Conservation (phyloP, 2,888 invertebrate species). For the Synanthedon andrenaeformis region DNA sequence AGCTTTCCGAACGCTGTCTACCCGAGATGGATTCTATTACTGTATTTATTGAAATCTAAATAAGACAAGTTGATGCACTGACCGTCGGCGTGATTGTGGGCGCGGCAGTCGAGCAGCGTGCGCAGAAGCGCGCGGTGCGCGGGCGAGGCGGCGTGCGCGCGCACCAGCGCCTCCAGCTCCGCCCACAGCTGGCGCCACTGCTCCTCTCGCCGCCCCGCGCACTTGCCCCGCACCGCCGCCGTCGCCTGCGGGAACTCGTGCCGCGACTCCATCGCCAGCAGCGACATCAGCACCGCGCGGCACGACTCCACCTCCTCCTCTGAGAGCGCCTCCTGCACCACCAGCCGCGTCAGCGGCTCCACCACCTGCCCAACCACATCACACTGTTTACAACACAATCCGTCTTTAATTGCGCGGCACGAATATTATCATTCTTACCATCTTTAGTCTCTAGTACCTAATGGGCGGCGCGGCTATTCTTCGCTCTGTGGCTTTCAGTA, state of each 20-base stretch:
- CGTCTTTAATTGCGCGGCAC: neutral
- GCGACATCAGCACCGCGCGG: slow-evolving; percentile 83
- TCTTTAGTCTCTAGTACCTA: neutral
- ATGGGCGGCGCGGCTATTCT: neutral
- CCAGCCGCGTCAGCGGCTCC: slow-evolving; percentile 82
- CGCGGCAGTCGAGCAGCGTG: slow-evolving; percentile 82
- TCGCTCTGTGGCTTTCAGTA: too few species aligned
- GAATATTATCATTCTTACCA: too few species aligned
- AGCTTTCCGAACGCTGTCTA: too few species aligned
- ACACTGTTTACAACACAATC: slow-evolving; percentile 9
- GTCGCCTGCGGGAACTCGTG: slow-evolving; percentile 73
- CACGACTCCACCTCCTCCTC: slow-evolving; percentile 91
- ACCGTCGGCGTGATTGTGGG: slow-evolving; percentile 47
- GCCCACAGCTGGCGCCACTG: slow-evolving; percentile 92
- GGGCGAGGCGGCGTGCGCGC: slow-evolving; percentile 81
- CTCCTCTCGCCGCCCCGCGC: slow-evolving; percentile 79
- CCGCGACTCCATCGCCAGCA: slow-evolving; percentile 84
- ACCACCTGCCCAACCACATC: slow-evolving; percentile 69
- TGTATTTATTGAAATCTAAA: too few species aligned
- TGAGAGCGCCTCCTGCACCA: slow-evolving; percentile 84
- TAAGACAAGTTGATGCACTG: neutral
- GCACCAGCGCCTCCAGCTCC: slow-evolving; percentile 87
- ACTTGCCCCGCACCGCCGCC: slow-evolving; percentile 32
- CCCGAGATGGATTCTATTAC: too few species aligned
- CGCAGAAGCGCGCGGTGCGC: slow-evolving; percentile 83